A percentile compares a stretch with the other conserved stretches of the same genome.
Evolutionary conservation across 2,888 invertebrate species (phyloP).

Genomic region (Ophion ellenae): DNA sequence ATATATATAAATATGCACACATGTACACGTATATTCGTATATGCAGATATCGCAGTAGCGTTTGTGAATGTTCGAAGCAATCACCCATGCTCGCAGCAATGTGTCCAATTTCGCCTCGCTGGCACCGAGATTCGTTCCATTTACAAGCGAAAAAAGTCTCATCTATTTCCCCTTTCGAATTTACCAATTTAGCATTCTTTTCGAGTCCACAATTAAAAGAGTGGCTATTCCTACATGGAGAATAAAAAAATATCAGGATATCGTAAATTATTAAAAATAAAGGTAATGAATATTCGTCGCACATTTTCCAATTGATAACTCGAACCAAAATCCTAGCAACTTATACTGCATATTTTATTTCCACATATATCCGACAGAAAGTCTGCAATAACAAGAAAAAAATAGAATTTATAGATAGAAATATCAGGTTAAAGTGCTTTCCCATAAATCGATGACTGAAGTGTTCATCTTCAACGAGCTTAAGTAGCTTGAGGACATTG

Average conservation of each 20-base stretch:
- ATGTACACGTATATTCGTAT: constrained; percentile 13
- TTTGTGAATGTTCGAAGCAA: constrained; percentile 35
- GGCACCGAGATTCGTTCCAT: constrained; percentile 17
- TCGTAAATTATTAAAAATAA: background rate
- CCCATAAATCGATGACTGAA: background rate
- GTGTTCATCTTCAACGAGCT: background rate
- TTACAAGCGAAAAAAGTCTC: background rate
- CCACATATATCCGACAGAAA: background rate
- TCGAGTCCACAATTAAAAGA: background rate
- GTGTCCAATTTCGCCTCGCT: constrained; percentile 50
- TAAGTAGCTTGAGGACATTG: background rate
- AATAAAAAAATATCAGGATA: background rate
- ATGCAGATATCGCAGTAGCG: constrained; percentile 16
- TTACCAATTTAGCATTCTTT: background rate
- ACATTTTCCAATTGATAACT: background rate
- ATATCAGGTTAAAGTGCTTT: background rate
- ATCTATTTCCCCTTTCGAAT: constrained; percentile 2
- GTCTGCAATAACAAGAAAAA: background rate
- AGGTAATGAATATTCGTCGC: background rate
- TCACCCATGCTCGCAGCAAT: constrained; percentile 41
- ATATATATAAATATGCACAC: background rate
- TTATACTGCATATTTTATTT: background rate
- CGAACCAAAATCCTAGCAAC: background rate
- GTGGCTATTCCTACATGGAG: background rate
- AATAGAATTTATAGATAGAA: background rate